Evolutionary conservation across 1,140 invertebrate genomes (phyloP), one percentile per base, ranked within the genome.

Genomic region (Trichomalopsis sarcophagae): DNA sequence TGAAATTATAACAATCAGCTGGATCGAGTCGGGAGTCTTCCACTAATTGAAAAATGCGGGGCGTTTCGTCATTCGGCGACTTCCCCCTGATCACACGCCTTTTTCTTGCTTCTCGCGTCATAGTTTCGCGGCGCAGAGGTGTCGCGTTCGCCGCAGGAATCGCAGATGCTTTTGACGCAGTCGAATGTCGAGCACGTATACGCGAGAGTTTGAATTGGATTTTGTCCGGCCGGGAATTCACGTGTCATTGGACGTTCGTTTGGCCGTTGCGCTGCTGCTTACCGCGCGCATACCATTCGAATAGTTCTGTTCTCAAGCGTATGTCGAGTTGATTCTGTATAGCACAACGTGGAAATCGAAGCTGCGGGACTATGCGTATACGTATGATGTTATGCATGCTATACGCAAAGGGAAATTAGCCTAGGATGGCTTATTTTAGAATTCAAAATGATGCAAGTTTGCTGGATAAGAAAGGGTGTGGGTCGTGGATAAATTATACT

Each of bases 1-100:
- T 21, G 73, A 68, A 83, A 76, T 50, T 83, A 44, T 84, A 66
- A 77, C 69, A 78, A 84, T 84, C 69, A 75, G 40, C 33, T 36
- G 33, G 40, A 84, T 84, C 62, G 82, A 77, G 33, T 27, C 14
- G 13, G 4, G 10, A 23, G 0, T 21, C 0, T 13, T n/a, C 2
- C 62, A 7, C 23, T 77, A 83, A 83, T 77, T 77, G 82, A 83
- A 77, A 83, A 83, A 44, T 74, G n/a, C 9, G 23, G 13, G 13
- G 40, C 50, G 27, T 78, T 78, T 62, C 66, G 30, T 78, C 50
- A 78, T 27, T 50, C 50, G 50, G 2, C 0, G 5, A 27, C n/a
- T 66, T 78, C 27, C 0, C 30, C 47, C 23, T 23, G 14, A 71
- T 33, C 11, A 14, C 11, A 9, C 40, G 23, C 23, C 23, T 69